These are phyloP conservation scores for Netelia melanura DNA, from an alignment of 2,888 invertebrate species.

Conservation along the genomic window DNA sequence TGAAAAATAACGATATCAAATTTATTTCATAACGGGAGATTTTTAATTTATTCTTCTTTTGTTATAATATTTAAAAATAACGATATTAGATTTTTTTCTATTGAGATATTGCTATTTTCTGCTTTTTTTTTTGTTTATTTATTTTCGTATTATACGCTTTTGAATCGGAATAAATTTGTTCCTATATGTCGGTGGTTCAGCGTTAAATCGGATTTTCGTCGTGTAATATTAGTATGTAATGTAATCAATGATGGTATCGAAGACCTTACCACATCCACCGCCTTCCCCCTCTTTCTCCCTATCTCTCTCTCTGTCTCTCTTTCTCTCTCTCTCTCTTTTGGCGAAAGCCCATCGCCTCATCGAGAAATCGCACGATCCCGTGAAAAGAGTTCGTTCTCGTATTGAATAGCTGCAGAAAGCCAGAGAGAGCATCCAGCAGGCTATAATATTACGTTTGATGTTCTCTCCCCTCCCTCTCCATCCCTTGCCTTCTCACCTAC, in stretches of 20 bases:
- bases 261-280: slow-evolving; percentile 10
- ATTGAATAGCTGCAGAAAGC: slow-evolving; percentile 57
- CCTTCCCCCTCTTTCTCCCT: neutral
- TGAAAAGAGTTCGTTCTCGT: slow-evolving; percentile 50
- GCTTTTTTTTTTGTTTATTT: too few species aligned
- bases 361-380: slow-evolving; percentile 33
- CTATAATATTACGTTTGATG: slow-evolving; percentile 64
- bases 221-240: too few species aligned
- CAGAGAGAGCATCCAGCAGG: slow-evolving; percentile 24
- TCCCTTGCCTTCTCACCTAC: neutral
- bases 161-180: too few species aligned
- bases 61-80: too few species aligned
- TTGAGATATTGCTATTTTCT: too few species aligned
- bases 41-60: too few species aligned
- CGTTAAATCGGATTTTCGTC: too few species aligned
- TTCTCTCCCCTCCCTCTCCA: slow-evolving; percentile 29
- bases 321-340: neutral
- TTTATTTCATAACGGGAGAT: too few species aligned
- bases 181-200: too few species aligned
- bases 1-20: too few species aligned
- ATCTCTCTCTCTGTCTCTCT: neutral
- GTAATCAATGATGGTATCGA: neutral
- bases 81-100: too few species aligned
- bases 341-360: neutral
- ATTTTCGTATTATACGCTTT: too few species aligned